Evolutionary conservation across 2,113 vertebrate genomes (phyloP), one percentile per base, ranked within the genome.

Genomic region (Dromas ardeola): DNA sequence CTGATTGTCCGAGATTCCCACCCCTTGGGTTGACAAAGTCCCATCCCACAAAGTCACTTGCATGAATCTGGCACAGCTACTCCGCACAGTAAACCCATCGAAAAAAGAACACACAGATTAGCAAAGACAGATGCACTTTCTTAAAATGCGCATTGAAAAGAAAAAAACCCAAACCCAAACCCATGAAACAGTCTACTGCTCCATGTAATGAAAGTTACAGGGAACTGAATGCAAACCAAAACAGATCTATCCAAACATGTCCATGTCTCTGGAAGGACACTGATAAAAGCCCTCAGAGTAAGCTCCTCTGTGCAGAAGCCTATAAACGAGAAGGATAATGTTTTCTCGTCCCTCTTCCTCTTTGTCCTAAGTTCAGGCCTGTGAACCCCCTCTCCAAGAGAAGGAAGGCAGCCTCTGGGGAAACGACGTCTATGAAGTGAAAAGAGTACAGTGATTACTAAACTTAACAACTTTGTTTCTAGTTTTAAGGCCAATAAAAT

Each of bases 11-110:
- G 2, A 61, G 25, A 88, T 61, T 43, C 73, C 59, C 67, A 86
- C 47, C 20, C 2, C 45, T 12, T 29, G 47, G 15, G 62, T 1
- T 66, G 34, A 36, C 26, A 10, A 58, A 85, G 22, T 42, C 22
- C 47, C 61, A 63, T 15, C 55, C 61, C 59, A 63, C 30, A 22
- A 23, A 53, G 38, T 30, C 32, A n/a, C 47, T 13, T 50, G 32
- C 17, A n/a, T 1, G 1, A 43, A 77, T 15, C 78, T 25, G 26
- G 47, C 30, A 63, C 25, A 63, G 56, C 19, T 10, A 74, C 5
- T 49, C 55, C 5, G 3, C 8, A 2, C 0, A 40, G 42, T 20
- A 67, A 67, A 58, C 3, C 42, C 61, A 47, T 5, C 4, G 2
- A 56, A 81, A 81, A 84, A 55, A 66, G 12, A 55, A 36, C 32